Percentiles rank a stretch among this genome's conserved stretches.
Conservation (phyloP, 2,888 invertebrate genomes). For the Pyrocoelia pectoralis region DNA sequence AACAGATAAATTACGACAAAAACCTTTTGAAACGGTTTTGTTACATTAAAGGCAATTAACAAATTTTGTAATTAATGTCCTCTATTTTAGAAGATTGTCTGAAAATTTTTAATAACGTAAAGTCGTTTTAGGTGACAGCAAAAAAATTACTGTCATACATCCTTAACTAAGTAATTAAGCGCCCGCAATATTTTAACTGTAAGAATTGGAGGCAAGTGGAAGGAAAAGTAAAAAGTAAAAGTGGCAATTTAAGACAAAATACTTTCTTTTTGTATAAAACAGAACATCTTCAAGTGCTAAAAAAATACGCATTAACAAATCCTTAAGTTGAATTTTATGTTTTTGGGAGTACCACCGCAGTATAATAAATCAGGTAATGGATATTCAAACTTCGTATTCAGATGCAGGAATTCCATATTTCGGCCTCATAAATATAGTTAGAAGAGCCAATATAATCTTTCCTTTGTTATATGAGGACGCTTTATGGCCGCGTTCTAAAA, state of each 20-base stretch:
- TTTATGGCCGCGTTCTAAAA: constrained; percentile 32
- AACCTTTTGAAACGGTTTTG: constrained; percentile 2
- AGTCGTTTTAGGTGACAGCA: constrained; percentile 33
- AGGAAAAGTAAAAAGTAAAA: constrained; percentile 20
- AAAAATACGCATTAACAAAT: constrained; percentile 30
- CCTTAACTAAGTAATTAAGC: constrained; percentile 37
- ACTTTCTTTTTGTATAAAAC: constrained; percentile 19
- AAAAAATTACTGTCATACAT: constrained; percentile 36
- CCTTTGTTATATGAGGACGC: constrained; percentile 37
- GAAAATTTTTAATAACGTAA: constrained; percentile 35
- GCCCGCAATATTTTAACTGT: constrained; percentile 26
- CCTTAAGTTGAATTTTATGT: constrained; percentile 28
- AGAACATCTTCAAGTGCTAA: constrained; percentile 20
- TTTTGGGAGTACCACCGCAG: constrained; percentile 24
- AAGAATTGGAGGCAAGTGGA: constrained; percentile 17
- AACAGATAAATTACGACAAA: constrained; percentile 10
- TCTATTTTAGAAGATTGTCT: constrained; percentile 14
- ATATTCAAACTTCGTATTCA: constrained; percentile 39
- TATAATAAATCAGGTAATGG: constrained; percentile 39
- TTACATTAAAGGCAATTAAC: constrained; percentile 12
- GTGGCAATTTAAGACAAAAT: constrained; percentile 24
- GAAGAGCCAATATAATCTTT: constrained; percentile 39
- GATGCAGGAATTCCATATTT: constrained; percentile 39
- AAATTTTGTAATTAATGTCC: constrained; percentile 16
- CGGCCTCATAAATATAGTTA: constrained; percentile 35